These are phyloP conservation scores for Caretta caretta DNA, from an alignment of 2,113 vertebrate genomes.

Conservation along the genomic window DNA sequence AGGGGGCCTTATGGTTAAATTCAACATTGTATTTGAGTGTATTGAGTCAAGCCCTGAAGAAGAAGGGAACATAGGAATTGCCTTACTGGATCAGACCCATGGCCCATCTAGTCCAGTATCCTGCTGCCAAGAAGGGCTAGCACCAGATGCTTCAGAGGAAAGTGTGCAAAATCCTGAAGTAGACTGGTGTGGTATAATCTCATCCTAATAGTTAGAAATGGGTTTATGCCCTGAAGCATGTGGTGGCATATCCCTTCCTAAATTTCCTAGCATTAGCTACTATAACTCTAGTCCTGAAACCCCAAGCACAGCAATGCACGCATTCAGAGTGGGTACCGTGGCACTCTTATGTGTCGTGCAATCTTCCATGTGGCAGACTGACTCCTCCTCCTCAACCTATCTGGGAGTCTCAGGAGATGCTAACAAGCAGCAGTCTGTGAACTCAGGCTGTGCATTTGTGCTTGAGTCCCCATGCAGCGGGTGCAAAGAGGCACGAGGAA, in stretches of 20 bases:
- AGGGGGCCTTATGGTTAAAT: not conserved
- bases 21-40: not conserved
- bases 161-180: not conserved
- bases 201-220: not conserved
- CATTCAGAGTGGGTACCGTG: not conserved
- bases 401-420: not conserved
- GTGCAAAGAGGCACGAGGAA: not conserved
- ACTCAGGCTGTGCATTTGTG: not conserved
- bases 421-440: not conserved
- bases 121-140: not conserved
- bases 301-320: not conserved
- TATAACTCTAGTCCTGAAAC: not conserved
- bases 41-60: not conserved
- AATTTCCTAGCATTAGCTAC: not conserved
- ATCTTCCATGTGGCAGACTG: not conserved
- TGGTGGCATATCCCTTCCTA: not conserved
- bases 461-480: not conserved
- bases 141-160: not conserved
- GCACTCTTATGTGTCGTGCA: not conserved
- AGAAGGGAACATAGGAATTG: not conserved
- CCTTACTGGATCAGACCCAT: not conserved
- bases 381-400: not conserved
- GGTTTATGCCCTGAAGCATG: not conserved
- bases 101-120: not conserved
- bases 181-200: not conserved